Base-by-base conservation (phyloP, 2,797 vertebrate genomes). In the Alcedo quadribrachys region DNA sequence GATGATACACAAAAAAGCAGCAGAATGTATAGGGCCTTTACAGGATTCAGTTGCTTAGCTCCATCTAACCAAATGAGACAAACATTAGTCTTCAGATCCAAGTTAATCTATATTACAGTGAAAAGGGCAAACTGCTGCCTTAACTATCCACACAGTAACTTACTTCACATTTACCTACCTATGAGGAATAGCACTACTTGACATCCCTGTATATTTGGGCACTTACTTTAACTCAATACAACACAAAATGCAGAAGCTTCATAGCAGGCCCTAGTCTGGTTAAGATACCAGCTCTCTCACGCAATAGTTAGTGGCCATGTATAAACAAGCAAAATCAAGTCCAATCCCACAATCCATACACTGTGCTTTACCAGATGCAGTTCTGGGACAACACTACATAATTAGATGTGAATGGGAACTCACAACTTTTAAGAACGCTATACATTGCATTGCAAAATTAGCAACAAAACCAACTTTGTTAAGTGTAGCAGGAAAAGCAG, bases 401-500 rank as follows among this genome's bases (percentile, higher is more conserved):
- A 90, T 60, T 63, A 70, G 73, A 80, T 68, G 45, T 33, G 89
- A 81, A 65, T 21, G 28, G 33, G 30, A 84, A 61, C 75, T 63
- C 27, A 14, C 43, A 71, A 68, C n/a, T 85, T 87, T 30, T 35
- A 80, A 57, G 74, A 87, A 57, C 30, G 61, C 20, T 30, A 43
- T 48, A 57, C 6, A 35, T 1, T 43, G 63, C 15, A n/a, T 3
- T 51, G 21, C 27, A 84, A 79, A 81, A 46, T 60, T 25, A 90
- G 45, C 57, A 81, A 55, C 48, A 53, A 54, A 65, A 70, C 5
- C 27, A 40, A 33, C 42, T 71, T 16, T 20, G 57, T 53, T 48
- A 83, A 70, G 9, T 0, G 0, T 11, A 70, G 45, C 32, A 73
- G 30, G 43, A 89, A 77, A 94, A 77, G 37, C 53, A 71, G 65